Conservation (phyloP, 2,888 invertebrate species). For the Ormyrus nitidulus region DNA sequence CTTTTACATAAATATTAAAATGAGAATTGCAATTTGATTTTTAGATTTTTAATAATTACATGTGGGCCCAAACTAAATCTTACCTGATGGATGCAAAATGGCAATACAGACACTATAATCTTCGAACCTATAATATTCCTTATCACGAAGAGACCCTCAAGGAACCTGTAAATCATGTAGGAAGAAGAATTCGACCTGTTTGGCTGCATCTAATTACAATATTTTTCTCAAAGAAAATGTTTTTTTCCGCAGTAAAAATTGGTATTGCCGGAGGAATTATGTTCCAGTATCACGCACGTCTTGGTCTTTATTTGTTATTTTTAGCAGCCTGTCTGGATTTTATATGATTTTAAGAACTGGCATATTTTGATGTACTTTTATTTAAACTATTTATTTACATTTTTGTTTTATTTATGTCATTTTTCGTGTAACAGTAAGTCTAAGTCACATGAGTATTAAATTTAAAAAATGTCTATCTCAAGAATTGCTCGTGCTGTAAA, state of each 20-base stretch:
- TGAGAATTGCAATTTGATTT: background rate
- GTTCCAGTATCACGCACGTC: constrained; percentile 62
- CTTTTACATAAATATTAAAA: too few species aligned
- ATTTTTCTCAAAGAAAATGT: constrained; percentile 64
- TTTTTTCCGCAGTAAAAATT: constrained; percentile 63
- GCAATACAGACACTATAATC: constrained; percentile 38
- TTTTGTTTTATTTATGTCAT: too few species aligned
- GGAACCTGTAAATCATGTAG: constrained; percentile 49
- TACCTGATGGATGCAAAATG: constrained; percentile 45
- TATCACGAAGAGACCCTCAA: constrained; percentile 19
- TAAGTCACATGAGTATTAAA: background rate
- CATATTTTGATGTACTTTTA: constrained; percentile 18
- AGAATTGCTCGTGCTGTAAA: constrained; percentile 33
- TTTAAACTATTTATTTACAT: too few species aligned
- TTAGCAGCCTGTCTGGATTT: constrained; percentile 63
- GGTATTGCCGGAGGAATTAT: constrained; percentile 62
- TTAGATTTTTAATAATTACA: constrained; percentile 18
- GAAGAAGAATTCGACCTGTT: constrained; percentile 58
- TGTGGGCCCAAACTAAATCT: constrained; percentile 30
- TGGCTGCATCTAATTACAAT: constrained; percentile 64
- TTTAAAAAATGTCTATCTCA: constrained; percentile 41
- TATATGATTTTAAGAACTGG: constrained; percentile 54
- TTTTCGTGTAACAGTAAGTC: background rate
- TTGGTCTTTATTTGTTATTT: constrained; percentile 63
- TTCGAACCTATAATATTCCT: constrained; percentile 23